These are phyloP conservation scores for Setophaga petechia DNA, from an alignment of 2,113 vertebrate species.

Conservation along the genomic window DNA sequence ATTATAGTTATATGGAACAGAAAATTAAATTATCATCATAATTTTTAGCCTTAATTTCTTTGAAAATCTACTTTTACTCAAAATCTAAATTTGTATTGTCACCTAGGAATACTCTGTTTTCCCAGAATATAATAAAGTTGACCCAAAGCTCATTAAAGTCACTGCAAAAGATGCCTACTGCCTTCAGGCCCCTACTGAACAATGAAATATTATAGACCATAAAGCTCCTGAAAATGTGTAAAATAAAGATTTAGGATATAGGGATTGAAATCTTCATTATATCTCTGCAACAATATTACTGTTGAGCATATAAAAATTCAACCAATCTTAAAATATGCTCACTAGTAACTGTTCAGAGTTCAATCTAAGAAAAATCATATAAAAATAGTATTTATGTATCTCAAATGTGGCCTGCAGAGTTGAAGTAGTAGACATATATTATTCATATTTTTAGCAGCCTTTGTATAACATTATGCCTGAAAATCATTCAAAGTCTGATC, in stretches of 20 bases:
- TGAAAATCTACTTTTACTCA: not conserved
- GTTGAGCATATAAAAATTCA: not conserved
- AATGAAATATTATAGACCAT: not conserved
- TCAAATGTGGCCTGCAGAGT: not conserved
- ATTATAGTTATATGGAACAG: not conserved
- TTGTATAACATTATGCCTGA: not conserved
- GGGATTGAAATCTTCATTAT: not conserved
- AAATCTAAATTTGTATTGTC: not conserved
- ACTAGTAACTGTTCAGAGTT: not conserved
- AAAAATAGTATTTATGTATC: not conserved
- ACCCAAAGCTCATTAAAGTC: not conserved
- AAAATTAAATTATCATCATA: not conserved
- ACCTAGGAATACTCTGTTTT: not conserved
- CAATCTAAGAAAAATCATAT: not conserved
- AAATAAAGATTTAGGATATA: not conserved
- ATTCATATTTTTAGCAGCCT: not conserved
- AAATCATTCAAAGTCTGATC: not conserved
- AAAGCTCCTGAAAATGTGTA: not conserved
- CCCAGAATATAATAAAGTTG: not conserved
- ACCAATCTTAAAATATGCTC: not conserved
- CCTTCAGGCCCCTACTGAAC: not conserved
- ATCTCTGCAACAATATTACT: not conserved
- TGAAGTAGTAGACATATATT: not conserved
- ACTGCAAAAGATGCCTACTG: not conserved
- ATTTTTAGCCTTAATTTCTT: not conserved